A percentile compares a stretch with the other conserved stretches of the same genome.
phyloP scores from a whole-genome alignment of 2,113 vertebrate genomes.

The Leiothrix lutea region DNA sequence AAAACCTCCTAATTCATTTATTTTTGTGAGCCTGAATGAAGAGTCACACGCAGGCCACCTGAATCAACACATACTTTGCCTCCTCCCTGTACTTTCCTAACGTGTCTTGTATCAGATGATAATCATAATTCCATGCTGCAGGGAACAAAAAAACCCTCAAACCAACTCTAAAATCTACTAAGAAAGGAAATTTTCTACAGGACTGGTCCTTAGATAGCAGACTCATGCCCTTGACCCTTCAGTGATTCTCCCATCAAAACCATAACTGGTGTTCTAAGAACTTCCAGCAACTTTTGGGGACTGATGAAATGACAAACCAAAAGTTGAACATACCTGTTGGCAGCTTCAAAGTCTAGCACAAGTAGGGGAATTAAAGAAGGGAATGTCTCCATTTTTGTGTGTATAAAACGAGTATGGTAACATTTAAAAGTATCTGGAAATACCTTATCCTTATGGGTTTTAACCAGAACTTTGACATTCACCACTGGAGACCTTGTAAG shows the following conservation, averaged over 20 bases:
- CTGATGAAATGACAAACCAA: not conserved
- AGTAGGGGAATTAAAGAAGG: not conserved
- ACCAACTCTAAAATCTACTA: not conserved
- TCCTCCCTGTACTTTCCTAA: not conserved
- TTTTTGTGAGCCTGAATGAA: not conserved
- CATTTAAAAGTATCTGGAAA: not conserved
- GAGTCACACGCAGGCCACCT: fast-evolving
- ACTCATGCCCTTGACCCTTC: not conserved
- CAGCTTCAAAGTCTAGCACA: not conserved
- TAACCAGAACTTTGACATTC: conserved; percentile 7
- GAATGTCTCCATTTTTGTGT: not conserved
- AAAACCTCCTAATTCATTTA: not conserved
- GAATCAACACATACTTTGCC: not conserved
- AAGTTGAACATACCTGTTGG: not conserved
- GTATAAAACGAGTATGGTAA: not conserved
- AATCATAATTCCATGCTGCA: not conserved
- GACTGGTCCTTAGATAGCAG: not conserved
- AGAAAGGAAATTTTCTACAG: not conserved
- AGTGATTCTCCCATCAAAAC: not conserved
- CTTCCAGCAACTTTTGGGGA: not conserved
- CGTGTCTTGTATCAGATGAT: not conserved
- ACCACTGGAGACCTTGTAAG: conserved; percentile 5
- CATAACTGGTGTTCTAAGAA: not conserved
- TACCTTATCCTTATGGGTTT: conserved; percentile 12
- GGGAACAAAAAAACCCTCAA: fast-evolving